A percentile compares a stretch with the other conserved stretches of the same genome.
phyloP scores from a whole-genome alignment of 2,113 vertebrate species.

The Leptocoma aspasia region DNA sequence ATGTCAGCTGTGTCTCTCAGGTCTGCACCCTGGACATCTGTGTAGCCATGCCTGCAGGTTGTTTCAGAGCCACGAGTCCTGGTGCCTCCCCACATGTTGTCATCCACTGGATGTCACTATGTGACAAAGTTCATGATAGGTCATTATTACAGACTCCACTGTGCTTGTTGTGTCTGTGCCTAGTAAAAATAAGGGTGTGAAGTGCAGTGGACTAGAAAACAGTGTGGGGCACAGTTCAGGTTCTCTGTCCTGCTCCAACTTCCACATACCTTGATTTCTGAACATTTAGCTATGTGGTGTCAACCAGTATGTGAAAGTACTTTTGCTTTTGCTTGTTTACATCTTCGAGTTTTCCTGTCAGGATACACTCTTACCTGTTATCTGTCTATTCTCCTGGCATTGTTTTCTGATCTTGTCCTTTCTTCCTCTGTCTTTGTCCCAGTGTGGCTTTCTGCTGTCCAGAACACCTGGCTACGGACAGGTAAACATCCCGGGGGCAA shows the following conservation, averaged over 20 bases:
- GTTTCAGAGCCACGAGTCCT: rapidly evolving
- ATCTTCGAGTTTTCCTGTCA: background rate
- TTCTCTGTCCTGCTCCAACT: background rate
- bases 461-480: slow-evolving; percentile 43
- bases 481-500: slow-evolving; percentile 37
- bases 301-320: background rate
- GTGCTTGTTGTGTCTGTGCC: background rate
- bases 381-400: background rate
- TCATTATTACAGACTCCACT: background rate
- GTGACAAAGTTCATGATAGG: background rate
- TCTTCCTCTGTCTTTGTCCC: slow-evolving; percentile 40
- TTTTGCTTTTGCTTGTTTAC: background rate
- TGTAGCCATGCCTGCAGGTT: background rate
- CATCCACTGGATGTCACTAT: background rate
- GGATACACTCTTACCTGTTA: background rate
- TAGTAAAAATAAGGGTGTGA: background rate
- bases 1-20: background rate
- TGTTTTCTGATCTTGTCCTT: slow-evolving; percentile 33
- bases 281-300: background rate
- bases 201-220: background rate
- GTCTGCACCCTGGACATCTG: background rate
- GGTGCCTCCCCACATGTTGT: background rate
- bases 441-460: slow-evolving; percentile 43
- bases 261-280: background rate
- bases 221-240: background rate